A percentile compares a stretch with the other conserved stretches of the same genome.
phyloP scores from a whole-genome alignment of 1,140 invertebrate species.

The Chlorops oryzae region DNA sequence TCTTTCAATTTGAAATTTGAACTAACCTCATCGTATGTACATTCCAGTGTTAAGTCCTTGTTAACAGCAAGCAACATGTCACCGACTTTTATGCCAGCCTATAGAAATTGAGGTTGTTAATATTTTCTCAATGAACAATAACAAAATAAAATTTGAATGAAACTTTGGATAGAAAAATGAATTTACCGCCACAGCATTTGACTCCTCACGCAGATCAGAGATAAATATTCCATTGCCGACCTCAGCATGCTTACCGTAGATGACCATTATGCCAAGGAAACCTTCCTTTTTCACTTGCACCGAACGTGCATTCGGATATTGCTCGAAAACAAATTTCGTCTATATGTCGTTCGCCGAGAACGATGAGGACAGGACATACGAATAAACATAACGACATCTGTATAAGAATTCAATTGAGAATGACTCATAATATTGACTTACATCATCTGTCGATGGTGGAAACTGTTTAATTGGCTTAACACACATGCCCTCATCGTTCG shows the following conservation, averaged over 20 bases:
- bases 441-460: conserved; percentile 70
- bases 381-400: too few relatives aligned
- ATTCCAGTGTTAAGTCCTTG: conserved; percentile 77
- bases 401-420: too few relatives aligned
- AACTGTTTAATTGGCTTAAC: conserved; percentile 88
- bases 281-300: conserved; percentile 59
- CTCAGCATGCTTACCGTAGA: conserved; percentile 87
- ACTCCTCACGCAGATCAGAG: conserved; percentile 87
- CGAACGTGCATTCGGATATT: conserved; percentile 40
- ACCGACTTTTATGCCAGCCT: conserved; percentile 85
- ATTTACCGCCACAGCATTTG: conserved; percentile 77
- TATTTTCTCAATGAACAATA: too few relatives aligned
- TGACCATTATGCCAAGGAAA: conserved; percentile 91
- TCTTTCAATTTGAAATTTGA: not conserved
- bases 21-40: conserved; percentile 80
- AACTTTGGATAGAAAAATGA: not conserved
- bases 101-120: too few relatives aligned
- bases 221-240: conserved; percentile 92
- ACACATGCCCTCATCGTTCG: conserved; percentile 77
- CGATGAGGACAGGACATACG: too few relatives aligned
- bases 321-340: conserved; percentile 43
- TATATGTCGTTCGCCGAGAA: conserved; percentile 17
- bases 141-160: too few relatives aligned
- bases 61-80: conserved; percentile 94
- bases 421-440: too few relatives aligned